These are phyloP conservation scores for Tiliacea citrago DNA, from an alignment of 2,888 invertebrate genomes.

Conservation along the genomic window DNA sequence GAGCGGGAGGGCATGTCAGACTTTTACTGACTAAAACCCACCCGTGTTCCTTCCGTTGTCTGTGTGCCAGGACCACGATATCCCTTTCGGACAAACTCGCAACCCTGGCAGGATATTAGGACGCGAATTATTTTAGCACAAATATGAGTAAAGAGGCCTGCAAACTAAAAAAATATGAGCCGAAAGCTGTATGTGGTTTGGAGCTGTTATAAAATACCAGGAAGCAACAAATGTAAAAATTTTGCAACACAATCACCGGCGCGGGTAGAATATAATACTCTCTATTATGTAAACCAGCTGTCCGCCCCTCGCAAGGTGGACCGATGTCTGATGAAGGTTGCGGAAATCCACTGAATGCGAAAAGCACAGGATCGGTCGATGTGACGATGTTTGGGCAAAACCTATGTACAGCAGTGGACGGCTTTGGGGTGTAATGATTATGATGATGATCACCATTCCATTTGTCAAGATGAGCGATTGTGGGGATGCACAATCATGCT, in stretches of 20 bases:
- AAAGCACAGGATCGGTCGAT: not conserved
- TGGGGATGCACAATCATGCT: not conserved
- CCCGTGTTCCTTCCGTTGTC: too few relatives aligned
- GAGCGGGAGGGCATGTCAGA: too few relatives aligned
- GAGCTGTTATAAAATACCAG: not conserved
- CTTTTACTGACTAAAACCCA: too few relatives aligned
- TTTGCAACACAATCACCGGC: not conserved
- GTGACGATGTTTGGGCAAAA: not conserved
- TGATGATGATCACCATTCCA: not conserved
- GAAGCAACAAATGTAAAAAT: not conserved
- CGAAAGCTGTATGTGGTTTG: not conserved
- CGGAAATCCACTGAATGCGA: not conserved
- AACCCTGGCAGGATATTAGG: too few relatives aligned
- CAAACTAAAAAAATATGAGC: slow-evolving; percentile 13
- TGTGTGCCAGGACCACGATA: too few relatives aligned
- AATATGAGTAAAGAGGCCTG: slow-evolving; percentile 21
- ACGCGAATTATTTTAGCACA: slow-evolving; percentile 38
- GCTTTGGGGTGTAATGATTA: not conserved
- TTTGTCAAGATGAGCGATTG: not conserved
- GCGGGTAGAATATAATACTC: too few relatives aligned
- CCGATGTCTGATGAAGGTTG: not conserved
- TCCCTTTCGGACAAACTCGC: too few relatives aligned
- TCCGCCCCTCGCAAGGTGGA: not conserved
- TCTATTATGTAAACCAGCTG: too few relatives aligned
- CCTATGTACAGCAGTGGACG: not conserved